These are phyloP conservation scores for Ophion obscuratus DNA, from an alignment of 2,888 invertebrate species.

Conservation along the genomic window DNA sequence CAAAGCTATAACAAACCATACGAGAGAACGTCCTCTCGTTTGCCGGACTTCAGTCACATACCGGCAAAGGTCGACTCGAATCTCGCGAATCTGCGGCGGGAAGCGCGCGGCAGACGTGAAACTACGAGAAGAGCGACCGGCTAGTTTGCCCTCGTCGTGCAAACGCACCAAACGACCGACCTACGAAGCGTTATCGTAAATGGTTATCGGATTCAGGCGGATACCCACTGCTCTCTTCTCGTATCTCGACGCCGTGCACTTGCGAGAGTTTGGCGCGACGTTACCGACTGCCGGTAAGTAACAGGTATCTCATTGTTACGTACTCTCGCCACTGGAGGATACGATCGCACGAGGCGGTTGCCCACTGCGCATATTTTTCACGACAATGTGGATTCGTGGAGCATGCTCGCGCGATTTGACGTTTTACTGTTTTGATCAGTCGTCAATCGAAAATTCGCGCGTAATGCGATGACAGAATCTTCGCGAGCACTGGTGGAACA, in stretches of 20 bases:
- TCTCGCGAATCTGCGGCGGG: conserved; percentile 59
- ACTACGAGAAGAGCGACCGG: conserved; percentile 20
- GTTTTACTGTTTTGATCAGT: conserved; percentile 43
- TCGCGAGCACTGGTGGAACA: conserved; percentile 2
- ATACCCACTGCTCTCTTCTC: not conserved
- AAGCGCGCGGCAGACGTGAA: conserved; percentile 56
- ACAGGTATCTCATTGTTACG: not conserved
- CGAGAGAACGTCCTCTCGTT: conserved; percentile 50
- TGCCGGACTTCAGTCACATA: conserved; percentile 70
- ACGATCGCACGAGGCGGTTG: conserved; percentile 11
- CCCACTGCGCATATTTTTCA: conserved; percentile 4
- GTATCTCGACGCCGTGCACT: not conserved
- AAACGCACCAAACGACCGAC: not conserved
- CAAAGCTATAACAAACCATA: conserved; percentile 39
- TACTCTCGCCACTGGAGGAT: not conserved
- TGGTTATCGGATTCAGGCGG: not conserved
- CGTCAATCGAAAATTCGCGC: conserved; percentile 8
- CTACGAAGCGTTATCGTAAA: not conserved
- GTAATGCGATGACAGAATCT: conserved; percentile 14
- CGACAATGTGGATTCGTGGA: not conserved
- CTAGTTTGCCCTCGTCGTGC: not conserved
- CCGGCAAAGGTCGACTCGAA: conserved; percentile 69
- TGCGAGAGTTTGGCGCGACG: not conserved
- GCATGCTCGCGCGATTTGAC: conserved; percentile 15
- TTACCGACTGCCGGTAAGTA: conserved; percentile 38